Percentiles rank a stretch among this genome's conserved stretches.
phyloP scores from a whole-genome alignment of 2,888 invertebrate species.

The Xestobium rufovillosum region DNA sequence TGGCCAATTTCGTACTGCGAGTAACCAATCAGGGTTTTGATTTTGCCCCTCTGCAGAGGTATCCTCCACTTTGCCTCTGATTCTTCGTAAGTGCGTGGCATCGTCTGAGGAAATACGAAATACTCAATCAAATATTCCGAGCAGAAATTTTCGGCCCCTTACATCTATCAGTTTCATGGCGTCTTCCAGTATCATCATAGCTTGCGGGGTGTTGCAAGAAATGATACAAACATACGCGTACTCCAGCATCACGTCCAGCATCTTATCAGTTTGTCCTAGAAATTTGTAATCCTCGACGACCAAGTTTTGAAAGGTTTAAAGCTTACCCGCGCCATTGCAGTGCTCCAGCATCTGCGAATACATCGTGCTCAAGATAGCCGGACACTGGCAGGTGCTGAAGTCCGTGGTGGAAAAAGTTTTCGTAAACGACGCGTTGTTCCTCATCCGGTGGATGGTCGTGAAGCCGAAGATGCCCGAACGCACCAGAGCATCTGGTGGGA shows the following conservation, averaged over 20 bases:
- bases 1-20: slow-evolving; percentile 42
- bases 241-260: slow-evolving; percentile 51
- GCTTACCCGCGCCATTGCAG: slow-evolving; percentile 51
- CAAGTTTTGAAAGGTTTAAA: too few relatives aligned
- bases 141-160: slow-evolving; percentile 18
- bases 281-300: too few relatives aligned
- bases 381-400: slow-evolving; percentile 52
- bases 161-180: slow-evolving; percentile 44
- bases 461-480: slow-evolving; percentile 16
- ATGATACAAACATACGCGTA: slow-evolving; percentile 52
- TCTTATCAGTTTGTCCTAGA: slow-evolving; percentile 44
- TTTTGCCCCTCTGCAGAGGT: slow-evolving; percentile 41
- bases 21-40: slow-evolving; percentile 41
- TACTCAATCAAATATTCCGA: too few relatives aligned
- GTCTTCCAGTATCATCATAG: slow-evolving; percentile 48
- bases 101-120: too few relatives aligned
- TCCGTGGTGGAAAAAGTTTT: slow-evolving; percentile 46
- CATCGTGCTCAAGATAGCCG: slow-evolving; percentile 48
- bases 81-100: slow-evolving; percentile 19
- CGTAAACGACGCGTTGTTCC: slow-evolving; percentile 32
- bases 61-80: slow-evolving; percentile 37
- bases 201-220: slow-evolving; percentile 50
- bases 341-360: slow-evolving; percentile 55
- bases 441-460: slow-evolving; percentile 27
- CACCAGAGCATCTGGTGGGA: slow-evolving; percentile 11